Evolutionary conservation across 1,140 invertebrate species (phyloP), one percentile per base, ranked within the genome.

Genomic region (Popillia japonica): DNA sequence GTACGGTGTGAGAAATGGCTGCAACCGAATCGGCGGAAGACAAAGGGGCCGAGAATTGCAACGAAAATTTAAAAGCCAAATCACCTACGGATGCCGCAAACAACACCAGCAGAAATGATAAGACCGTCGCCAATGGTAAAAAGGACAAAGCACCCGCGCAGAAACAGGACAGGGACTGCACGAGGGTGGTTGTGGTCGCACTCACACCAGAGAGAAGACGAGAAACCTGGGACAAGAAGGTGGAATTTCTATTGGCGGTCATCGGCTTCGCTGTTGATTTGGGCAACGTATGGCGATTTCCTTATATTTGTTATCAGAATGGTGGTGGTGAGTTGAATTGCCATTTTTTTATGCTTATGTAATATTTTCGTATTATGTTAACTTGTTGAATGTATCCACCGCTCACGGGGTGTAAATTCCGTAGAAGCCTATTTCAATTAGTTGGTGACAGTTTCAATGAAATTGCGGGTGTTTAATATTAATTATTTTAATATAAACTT

Each of bases 241-340:
- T 95, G 34, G 96, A 97, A 87, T 97, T 96, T 86, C 89, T 96
- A 22, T 88, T 96, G 73, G 94, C 95, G 8, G 94, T 96, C 61
- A 93, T 96, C 78, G 95, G 95, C 0, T 96, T 96, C 83, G 95
- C 95, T 6, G 95, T 96, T 0, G 95, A 96, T 87, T 89, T 95
- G 40, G 94, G 93, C 59, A 95, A 95, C 83, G 93, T 95, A 2
- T 95, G 94, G 94, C 84, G 88, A 17, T 96, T 96, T 85, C 93
- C 93, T 23, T 94, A 94, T 85, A 92, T 95, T 84, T 94, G 93
- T 86, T 95, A 94, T 84, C 92, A 93, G 84, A 94, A 95, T 84
- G 93, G 94, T 34, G 93, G 93, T 76, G 93, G 92, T 93, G 84
- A 86, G 84, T 83, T 44, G 8, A 64, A n/a, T n/a, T n/a, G n/a